Evolutionary conservation across 2,888 invertebrate genomes (phyloP), one percentile per base, ranked within the genome.

Genomic region (Artemia sinica): DNA sequence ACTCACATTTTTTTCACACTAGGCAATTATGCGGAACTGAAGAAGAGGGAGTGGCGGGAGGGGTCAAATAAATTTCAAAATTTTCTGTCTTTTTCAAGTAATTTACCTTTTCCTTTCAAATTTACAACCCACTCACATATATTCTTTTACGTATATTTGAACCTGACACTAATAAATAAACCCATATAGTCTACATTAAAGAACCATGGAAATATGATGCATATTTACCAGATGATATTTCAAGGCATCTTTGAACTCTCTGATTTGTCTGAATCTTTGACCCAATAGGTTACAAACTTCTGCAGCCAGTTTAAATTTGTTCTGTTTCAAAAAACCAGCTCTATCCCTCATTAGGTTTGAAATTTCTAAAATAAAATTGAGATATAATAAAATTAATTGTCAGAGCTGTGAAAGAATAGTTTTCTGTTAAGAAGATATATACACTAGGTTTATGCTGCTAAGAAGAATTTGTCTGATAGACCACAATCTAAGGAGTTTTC

Each of bases 171-270:
- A 14, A n/a, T 14, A 58, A n/a, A 8, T 8, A 58, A 58, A 58
- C 18, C 58, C 8, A 58, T 14, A 8, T 58, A 9, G 18, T 8
- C 8, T n/a, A 58, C n/a, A 58, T 10, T n/a, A 58, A 8, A 18
- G n/a, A n/a, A 28, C 28, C 8, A 9, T 18, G 18, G 10, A 8
- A 58, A 9, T 14, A 58, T 14, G 18, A 58, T 58, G 8, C 58
- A 58, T 58, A 58, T 14, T 58, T 58, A 58, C 58, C 58, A 14
- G 58, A 58, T 58, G 58, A 18, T 14, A 58, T 14, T n/a, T 18
- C n/a, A 58, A 18, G 18, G 58, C 58, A 58, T 58, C 58, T 58
- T 58, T 10, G 10, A 14, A 58, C 18, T 14, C 14, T 58, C 58
- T 18, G n/a, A 14, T 58, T 58, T n/a, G 8, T 14, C 58, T n/a